phyloP scores from a whole-genome alignment of 2,797 vertebrate genomes.

The Sebastes hubbsi region DNA sequence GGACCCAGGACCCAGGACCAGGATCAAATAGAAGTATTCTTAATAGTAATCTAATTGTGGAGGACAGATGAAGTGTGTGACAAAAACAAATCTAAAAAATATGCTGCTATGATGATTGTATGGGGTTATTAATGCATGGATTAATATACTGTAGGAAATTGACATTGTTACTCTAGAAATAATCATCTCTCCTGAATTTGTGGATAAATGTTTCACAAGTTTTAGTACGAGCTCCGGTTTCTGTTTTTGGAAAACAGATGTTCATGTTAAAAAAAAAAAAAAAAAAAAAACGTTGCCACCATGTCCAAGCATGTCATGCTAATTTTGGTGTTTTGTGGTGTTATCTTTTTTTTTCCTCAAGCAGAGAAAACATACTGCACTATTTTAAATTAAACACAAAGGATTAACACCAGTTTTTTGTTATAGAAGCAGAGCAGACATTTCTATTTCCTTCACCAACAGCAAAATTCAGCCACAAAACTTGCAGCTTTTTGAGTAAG shows the following conservation, averaged over 20 bases:
- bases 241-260: conserved; percentile 5
- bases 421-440: not conserved
- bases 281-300: not conserved
- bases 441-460: not conserved
- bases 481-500: not conserved
- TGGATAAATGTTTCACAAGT: not conserved
- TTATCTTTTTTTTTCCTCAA: not conserved
- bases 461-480: not conserved
- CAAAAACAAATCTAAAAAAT: not conserved
- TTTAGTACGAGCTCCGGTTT: not conserved
- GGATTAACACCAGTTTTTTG: not conserved
- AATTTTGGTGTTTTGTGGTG: not conserved
- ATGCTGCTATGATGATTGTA: not conserved
- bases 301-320: not conserved
- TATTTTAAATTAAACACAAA: not conserved
- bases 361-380: not conserved
- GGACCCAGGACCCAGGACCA: not conserved
- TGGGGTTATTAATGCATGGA: not conserved
- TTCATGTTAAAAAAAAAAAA: not conserved
- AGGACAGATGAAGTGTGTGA: not conserved
- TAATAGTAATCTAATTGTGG: not conserved
- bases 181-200: not conserved
- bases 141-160: not conserved
- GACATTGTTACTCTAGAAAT: not conserved
- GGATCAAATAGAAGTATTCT: not conserved